Conservation (phyloP, 1,140 invertebrate genomes). For the Leptinotarsa defecta region DNA sequence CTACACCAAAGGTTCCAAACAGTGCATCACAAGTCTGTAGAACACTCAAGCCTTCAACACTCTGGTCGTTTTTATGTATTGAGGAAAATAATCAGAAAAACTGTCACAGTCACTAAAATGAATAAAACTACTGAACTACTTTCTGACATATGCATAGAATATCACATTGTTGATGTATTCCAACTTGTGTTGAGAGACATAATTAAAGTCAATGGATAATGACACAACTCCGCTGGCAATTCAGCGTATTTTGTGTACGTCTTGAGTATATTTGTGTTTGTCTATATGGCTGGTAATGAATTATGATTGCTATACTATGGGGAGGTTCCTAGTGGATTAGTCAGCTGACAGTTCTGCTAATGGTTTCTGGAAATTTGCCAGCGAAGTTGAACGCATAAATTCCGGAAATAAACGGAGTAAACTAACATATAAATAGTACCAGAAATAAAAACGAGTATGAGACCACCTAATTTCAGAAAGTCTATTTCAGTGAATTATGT, state of each 20-base stretch:
- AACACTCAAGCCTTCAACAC: too few species aligned
- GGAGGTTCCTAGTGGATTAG: conserved; percentile 3
- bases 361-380: conserved; percentile 18
- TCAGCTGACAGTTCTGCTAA: conserved; percentile 18
- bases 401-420: conserved; percentile 1
- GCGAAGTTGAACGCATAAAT: conserved; percentile 9
- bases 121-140: too few species aligned
- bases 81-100: too few species aligned
- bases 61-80: too few species aligned
- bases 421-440: conserved; percentile 3
- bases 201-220: background rate
- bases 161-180: too few species aligned
- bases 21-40: too few species aligned
- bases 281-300: conserved; percentile 8
- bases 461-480: conserved; percentile 2
- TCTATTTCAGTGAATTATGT: conserved; percentile 3
- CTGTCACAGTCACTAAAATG: too few species aligned
- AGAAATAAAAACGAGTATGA: conserved; percentile 8
- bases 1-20: too few species aligned
- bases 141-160: too few species aligned
- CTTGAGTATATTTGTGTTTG: conserved; percentile 8
- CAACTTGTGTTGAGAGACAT: background rate
- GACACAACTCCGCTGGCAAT: background rate
- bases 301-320: conserved; percentile 3
- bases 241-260: background rate